A percentile compares a stretch with the other conserved stretches of the same genome.
These are phyloP conservation scores for Sminthurinus aureus DNA, from an alignment of 2,888 invertebrate species.

Conservation along the genomic window DNA sequence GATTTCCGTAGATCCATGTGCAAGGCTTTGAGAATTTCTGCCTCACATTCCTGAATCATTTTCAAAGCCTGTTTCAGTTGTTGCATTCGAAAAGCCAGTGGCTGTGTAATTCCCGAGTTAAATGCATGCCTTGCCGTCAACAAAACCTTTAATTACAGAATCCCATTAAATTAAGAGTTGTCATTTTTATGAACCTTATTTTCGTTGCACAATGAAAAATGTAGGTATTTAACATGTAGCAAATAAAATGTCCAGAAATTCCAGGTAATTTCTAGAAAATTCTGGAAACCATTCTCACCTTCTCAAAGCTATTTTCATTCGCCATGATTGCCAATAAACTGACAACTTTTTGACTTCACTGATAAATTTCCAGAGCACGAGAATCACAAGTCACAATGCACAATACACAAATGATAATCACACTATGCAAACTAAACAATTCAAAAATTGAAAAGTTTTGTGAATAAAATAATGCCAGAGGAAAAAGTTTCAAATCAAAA, in stretches of 20 bases:
- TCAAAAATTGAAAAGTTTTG: no score
- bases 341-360: no score
- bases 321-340: no score
- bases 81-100: slow-evolving; percentile 78
- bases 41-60: slow-evolving; percentile 81
- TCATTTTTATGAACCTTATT: not conserved
- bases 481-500: no score
- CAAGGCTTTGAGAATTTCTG: slow-evolving; percentile 77
- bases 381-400: no score
- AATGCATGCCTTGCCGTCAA: slow-evolving; percentile 77
- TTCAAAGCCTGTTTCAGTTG: slow-evolving; percentile 79
- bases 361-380: no score
- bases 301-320: not conserved
- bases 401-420: no score
- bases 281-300: not conserved
- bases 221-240: no score
- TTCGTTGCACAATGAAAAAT: no score
- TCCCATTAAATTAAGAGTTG: not conserved
- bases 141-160: slow-evolving; percentile 70
- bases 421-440: no score
- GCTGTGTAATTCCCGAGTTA: slow-evolving; percentile 78
- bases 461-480: no score
- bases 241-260: no score
- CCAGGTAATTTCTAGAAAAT: not conserved
- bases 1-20: slow-evolving; percentile 77